Base-by-base conservation (phyloP, 2,888 invertebrate species). In the Cantharis rustica region DNA sequence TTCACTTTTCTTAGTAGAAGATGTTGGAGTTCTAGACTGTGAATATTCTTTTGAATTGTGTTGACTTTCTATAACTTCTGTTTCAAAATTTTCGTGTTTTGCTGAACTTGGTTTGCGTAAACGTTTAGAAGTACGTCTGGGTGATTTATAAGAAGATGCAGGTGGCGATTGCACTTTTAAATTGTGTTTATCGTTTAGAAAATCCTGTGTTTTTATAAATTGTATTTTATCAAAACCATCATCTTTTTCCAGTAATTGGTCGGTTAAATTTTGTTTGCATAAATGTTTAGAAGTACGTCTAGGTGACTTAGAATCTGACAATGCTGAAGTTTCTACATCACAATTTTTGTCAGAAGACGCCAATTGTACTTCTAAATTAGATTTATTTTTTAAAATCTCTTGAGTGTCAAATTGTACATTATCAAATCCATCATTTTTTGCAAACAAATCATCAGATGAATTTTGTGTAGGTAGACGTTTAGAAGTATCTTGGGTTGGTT, bases 401-500 rank as follows among this genome's bases (percentile, higher is more conserved):
- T 82, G 81, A 3, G 82, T 81, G 17, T 82, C 80, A 75, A 82
- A 82, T 47, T 79, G 68, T 26, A 82, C 27, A 66, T 75, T 72
- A 73, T 82, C 82, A 47, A 82, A 71, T 61, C 73, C 75, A 63
- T 70, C 73, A n/a, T 47, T n/a, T n/a, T 47, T 47, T 11, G 80
- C 75, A 15, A 81, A 76, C 13, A 17, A 1, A 10, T 63, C 17
- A 2, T 63, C 63, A 2, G 13, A 1, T 63, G 16, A 16, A 20
- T 16, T 63, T 17, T 16, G 16, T 1, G 11, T n/a, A 13, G 11
- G 16, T 63, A 63, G 10, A 20, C 16, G 16, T 13, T 20, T 63
- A 17, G 20, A 13, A 20, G 7, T 20, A 7, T 70, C 3, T 27
- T 11, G 15, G 26, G 20, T 27, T 16, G 61, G 10, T 63, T 26